Base-by-base conservation (phyloP, 2,888 invertebrate genomes). In the Conistra vaccinii region DNA sequence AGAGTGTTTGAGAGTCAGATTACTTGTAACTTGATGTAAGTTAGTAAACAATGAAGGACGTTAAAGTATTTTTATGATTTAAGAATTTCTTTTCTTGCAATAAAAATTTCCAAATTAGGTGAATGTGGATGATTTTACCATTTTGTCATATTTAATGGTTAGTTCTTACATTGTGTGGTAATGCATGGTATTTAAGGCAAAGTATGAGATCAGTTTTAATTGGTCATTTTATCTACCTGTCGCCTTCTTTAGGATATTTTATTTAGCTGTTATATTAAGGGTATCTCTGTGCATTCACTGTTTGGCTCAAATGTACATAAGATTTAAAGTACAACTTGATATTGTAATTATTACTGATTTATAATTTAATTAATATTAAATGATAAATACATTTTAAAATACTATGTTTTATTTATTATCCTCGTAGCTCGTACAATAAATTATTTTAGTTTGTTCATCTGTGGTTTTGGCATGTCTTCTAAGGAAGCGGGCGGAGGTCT, bases 401-500 rank as follows among this genome's bases (percentile, higher is more conserved):
- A 69, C 76, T 71, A 7, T 78, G 80, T 77, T 69, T 84, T 76
- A 81, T 85, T 82, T 78, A 74, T 84, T 83, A 88, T 84, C 53
- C 85, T 87, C 77, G 72, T 48, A 83, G 48, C 85, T 87, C 77
- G 72, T 48, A 83, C 76, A 42, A 26, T 57, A 45, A 66, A 73
- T 81, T 84, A 93, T 87, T 93, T 92, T 14, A 88, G 73, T 90
- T 93, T 93, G 72, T 87, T 90, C 51, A 86, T 85, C 10, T 91
- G 93, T 3, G 98, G 98, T 91, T 97, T 97, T 4, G 98, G 98
- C 96, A 98, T 97, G 74, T 98, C 97, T 65, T 97, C 94, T 84
- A 97, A 92, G 10, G 97, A 89, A 45, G 97, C 97, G 7, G 98
- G 97, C 42, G 97, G 93, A 0, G 98, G 98, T 77, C 96, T 96